Conservation (phyloP, 2,797 vertebrate genomes). For the Pyrocephalus nanus region DNA sequence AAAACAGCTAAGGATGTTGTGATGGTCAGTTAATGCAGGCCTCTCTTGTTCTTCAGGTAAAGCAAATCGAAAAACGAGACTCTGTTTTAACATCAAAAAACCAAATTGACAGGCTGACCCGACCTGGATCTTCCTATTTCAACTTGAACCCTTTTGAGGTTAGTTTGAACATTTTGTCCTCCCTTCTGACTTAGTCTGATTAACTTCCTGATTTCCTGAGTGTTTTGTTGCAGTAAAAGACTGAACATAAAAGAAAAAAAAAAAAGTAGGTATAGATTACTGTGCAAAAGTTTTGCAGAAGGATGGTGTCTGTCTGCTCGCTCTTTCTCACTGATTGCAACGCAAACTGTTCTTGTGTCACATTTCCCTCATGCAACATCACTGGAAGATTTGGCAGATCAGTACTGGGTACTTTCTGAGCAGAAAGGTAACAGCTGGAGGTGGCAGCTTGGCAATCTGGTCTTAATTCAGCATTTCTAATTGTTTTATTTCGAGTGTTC, state of each 20-base stretch:
- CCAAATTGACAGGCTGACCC: conserved; percentile 93
- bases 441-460: neutral
- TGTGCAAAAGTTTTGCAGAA: neutral
- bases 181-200: neutral
- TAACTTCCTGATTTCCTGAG: neutral
- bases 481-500: neutral
- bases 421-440: neutral
- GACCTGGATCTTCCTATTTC: conserved; percentile 95
- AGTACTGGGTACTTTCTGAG: neutral
- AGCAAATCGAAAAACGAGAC: conserved; percentile 97
- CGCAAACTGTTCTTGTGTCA: neutral
- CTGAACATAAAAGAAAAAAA: neutral
- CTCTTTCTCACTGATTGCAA: neutral
- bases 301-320: accelerated
- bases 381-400: neutral
- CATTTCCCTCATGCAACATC: neutral
- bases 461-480: neutral
- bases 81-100: conserved; percentile 97
- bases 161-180: neutral
- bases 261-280: neutral
- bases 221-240: neutral
- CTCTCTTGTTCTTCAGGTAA: conserved; percentile 82
- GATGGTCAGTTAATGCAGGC: neutral
- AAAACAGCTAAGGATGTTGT: neutral
- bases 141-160: conserved; percentile 98